Evolutionary conservation across 2,888 invertebrate species (phyloP).

Genomic region (Scaptomyza polygonia): DNA sequence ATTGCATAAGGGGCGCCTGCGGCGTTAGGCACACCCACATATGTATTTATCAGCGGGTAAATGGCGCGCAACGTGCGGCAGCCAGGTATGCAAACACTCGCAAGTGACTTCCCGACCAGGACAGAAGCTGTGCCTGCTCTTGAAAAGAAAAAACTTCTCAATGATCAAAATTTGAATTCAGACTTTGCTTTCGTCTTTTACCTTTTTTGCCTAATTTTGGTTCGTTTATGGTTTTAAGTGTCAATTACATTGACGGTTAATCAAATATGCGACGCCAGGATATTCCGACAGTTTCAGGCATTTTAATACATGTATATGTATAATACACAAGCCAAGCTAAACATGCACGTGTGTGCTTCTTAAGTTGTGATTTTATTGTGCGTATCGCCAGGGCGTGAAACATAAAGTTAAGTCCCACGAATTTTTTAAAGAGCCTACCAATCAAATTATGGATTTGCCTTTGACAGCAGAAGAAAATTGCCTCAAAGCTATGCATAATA

Average conservation of each 20-base stretch:
- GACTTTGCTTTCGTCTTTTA: constrained; percentile 16
- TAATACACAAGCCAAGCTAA: constrained; percentile 8
- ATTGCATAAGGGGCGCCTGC: background rate
- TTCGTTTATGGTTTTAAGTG: constrained; percentile 64
- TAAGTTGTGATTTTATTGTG: constrained; percentile 78
- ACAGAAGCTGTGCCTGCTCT: background rate
- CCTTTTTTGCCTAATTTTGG: constrained; percentile 19
- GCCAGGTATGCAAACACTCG: constrained; percentile 22
- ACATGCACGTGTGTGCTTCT: constrained; percentile 39
- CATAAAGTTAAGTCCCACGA: constrained; percentile 60
- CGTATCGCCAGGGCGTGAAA: constrained; percentile 53
- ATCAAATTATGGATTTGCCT: constrained; percentile 50
- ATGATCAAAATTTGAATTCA: constrained; percentile 36
- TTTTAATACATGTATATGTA: constrained; percentile 32
- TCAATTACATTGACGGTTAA: constrained; percentile 81
- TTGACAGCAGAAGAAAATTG: background rate
- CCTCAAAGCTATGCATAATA: constrained; percentile 1
- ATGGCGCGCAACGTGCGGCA: constrained; percentile 10
- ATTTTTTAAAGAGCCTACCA: constrained; percentile 44
- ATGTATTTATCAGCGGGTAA: background rate
- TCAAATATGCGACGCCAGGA: constrained; percentile 73
- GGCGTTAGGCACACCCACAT: constrained; percentile 5
- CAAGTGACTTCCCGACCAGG: constrained; percentile 21
- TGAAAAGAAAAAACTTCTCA: constrained; percentile 6
- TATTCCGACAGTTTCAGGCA: constrained; percentile 59